Evolutionary conservation across 2,888 invertebrate species (phyloP).

Genomic region (Netelia melanura): DNA sequence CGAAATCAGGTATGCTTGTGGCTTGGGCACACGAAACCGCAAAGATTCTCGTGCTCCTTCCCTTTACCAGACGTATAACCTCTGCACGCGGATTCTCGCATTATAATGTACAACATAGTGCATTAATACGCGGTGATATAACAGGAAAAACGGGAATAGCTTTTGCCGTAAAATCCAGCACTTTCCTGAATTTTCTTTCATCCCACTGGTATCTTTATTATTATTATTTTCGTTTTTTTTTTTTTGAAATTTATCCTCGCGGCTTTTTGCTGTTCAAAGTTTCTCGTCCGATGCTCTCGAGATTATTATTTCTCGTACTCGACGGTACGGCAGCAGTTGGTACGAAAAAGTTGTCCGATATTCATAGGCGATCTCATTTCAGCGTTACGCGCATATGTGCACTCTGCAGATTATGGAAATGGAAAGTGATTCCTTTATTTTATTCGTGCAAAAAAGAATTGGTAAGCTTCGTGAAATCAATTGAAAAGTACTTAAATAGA

Average conservation of each 20-base stretch:
- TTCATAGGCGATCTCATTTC: neutral
- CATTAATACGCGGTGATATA: neutral
- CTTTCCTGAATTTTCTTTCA: neutral
- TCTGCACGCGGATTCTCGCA: conserved; percentile 3
- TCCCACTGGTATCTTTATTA: neutral
- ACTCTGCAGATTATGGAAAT: neutral
- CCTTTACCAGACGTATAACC: conserved; percentile 26
- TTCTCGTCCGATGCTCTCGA: conserved; percentile 4
- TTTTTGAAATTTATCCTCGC: neutral
- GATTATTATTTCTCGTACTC: conserved; percentile 37
- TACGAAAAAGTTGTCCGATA: conserved; percentile 2
- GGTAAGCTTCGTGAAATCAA: neutral
- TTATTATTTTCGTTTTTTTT: neutral
- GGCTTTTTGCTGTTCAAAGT: neutral
- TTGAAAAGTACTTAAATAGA: no score
- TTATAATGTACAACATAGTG: conserved; percentile 43
- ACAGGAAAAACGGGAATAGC: conserved; percentile 23
- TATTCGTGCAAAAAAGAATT: neutral
- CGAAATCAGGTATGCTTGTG: conserved; percentile 58
- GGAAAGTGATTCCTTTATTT: neutral
- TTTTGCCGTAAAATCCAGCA: conserved; percentile 27
- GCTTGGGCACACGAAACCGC: conserved; percentile 58
- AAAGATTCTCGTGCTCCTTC: conserved; percentile 48
- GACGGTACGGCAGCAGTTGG: neutral
- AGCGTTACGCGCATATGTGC: neutral